A percentile compares a stretch with the other conserved stretches of the same genome.
Evolutionary conservation across 2,797 vertebrate species (phyloP).

Genomic region (Sebastiscus albofasciatus): DNA sequence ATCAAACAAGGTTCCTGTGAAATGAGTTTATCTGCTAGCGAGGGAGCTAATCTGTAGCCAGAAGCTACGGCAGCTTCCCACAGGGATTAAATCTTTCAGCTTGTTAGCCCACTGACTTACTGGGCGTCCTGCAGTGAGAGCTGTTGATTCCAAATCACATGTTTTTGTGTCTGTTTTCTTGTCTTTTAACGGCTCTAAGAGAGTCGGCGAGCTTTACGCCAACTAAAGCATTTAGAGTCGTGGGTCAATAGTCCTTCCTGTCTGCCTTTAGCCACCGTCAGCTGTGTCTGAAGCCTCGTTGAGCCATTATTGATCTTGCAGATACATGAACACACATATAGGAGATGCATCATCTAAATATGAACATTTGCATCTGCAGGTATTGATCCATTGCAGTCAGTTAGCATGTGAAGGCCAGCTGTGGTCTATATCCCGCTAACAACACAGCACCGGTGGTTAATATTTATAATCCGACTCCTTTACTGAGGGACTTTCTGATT

Average conservation of each 20-base stretch:
- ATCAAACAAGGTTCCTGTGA: constrained; percentile 14
- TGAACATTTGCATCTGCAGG: background rate
- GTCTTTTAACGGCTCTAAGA: background rate
- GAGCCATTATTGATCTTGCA: background rate
- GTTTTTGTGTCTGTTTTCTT: background rate
- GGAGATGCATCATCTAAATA: background rate
- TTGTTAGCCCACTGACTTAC: constrained; percentile 18
- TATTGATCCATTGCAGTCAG: background rate
- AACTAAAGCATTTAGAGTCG: background rate
- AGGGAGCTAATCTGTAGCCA: constrained; percentile 46
- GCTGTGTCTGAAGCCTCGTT: background rate
- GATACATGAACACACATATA: background rate
- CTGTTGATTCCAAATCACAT: background rate
- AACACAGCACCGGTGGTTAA: background rate
- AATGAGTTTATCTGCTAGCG: constrained; percentile 20
- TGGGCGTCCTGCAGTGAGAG: background rate
- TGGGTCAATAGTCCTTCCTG: background rate
- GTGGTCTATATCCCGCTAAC: background rate
- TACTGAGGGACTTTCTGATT: background rate
- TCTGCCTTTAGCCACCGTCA: background rate
- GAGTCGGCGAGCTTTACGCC: background rate
- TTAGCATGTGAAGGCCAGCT: background rate
- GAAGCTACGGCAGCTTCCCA: constrained; percentile 35
- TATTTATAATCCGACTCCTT: background rate
- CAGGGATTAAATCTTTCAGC: constrained; percentile 38